Base-by-base conservation (phyloP, 2,797 vertebrate genomes). In the Caiman crocodilus region DNA sequence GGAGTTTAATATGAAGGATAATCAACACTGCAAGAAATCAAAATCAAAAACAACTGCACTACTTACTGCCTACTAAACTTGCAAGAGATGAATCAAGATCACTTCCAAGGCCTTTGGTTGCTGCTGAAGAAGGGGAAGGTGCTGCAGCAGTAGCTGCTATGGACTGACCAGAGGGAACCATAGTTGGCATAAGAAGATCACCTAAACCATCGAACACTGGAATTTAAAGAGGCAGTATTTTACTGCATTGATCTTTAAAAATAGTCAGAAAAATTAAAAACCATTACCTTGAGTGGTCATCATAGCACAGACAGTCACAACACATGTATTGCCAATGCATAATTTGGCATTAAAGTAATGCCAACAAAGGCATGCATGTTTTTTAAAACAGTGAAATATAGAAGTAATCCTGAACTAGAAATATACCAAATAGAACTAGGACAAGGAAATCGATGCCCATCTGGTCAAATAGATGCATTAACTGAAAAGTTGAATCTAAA, bases 1-100 rank as follows among this genome's bases (percentile, higher is more conserved):
- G 42, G 42, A 50, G 42, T 50, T 50, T 50, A 50, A 50, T 50
- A 50, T 50, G 42, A 50, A 50, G 42, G 42, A 50, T 50, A 50
- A 50, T 50, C 42, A 50, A 50, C 42, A 50, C 10, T 50, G 42
- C 42, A 50, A 50, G 42, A 50, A 50, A 50, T 50, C 42, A 50
- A 50, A 50, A 50, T 50, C 42, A 50, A 50, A 50, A 50, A 63
- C n/a, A 32, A 79, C 88, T 55, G 12, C 77, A 79, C 30, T 85
- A 99, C 99, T 98, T 98, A 99, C 99, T 99, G 98, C 99, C 99
- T 92, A 99, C 98, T 98, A 99, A 97, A 97, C 98, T 99, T 96
- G 99, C 99, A 87, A 99, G 98, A 59, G 99, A 99, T 0, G 99
- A 98, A 96, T 99, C 99, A 92, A 99, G 98, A 94, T 99, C 99